Evolutionary conservation across 2,797 vertebrate species (phyloP).

Genomic region (Sardinella longiceps): DNA sequence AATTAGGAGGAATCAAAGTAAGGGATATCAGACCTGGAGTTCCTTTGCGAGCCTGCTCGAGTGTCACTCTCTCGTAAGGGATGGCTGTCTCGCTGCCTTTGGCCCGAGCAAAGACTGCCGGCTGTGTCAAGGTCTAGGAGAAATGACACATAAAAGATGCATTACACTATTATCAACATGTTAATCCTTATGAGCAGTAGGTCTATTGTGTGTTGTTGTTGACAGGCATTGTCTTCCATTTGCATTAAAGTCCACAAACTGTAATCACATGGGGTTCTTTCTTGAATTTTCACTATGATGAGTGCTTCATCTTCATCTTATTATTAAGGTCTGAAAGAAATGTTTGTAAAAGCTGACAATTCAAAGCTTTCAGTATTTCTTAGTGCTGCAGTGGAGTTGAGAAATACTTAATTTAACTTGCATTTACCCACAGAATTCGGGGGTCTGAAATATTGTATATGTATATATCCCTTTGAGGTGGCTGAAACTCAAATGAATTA

Average conservation of each 20-base stretch:
- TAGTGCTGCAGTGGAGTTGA: not conserved
- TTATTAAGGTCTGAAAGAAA: not conserved
- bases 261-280: not conserved
- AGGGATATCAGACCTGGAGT: conserved; percentile 80
- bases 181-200: not conserved
- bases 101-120: conserved; percentile 87
- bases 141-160: not conserved
- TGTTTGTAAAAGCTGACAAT: not conserved
- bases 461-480: too few species aligned
- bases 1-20: not conserved
- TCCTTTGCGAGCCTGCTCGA: conserved; percentile 89
- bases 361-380: not conserved
- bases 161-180: not conserved
- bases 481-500: too few species aligned
- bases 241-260: not conserved
- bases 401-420: not conserved
- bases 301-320: not conserved
- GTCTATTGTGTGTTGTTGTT: not conserved
- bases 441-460: too few species aligned
- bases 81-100: conserved; percentile 80
- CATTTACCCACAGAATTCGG: too few species aligned
- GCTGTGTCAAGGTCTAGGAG: conserved; percentile 83
- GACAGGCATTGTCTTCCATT: not conserved
- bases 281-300: not conserved
- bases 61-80: conserved; percentile 86